Conservation (phyloP, 1,140 invertebrate genomes). For the Drosophila mojavensis region DNA sequence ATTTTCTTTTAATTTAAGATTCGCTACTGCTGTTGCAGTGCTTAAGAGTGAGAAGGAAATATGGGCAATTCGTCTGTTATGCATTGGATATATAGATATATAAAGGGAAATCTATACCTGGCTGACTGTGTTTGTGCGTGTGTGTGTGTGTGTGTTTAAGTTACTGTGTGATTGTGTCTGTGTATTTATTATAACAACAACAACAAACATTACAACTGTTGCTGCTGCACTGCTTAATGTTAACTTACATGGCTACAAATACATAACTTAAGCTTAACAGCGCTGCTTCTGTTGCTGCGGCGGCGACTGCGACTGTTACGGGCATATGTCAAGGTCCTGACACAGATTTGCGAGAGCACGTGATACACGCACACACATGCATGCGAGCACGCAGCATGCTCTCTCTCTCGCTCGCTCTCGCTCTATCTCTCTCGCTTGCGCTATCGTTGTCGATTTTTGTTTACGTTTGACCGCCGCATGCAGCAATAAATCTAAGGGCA, state of each 20-base stretch:
- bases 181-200: background rate
- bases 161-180: background rate
- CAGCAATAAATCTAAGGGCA: slow-evolving; percentile 22
- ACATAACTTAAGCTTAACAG: slow-evolving; percentile 61
- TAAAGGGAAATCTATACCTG: background rate
- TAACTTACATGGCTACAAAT: slow-evolving; percentile 26
- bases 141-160: background rate
- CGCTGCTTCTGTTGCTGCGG: slow-evolving; percentile 26
- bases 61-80: slow-evolving; percentile 25
- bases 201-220: slow-evolving; percentile 55
- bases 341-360: slow-evolving; percentile 62
- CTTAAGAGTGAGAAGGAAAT: slow-evolving; percentile 10
- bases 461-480: slow-evolving; percentile 29
- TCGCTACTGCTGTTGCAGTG: slow-evolving; percentile 30
- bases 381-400: background rate
- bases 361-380: slow-evolving; percentile 17
- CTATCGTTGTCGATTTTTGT: slow-evolving; percentile 6
- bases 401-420: background rate
- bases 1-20: slow-evolving; percentile 36
- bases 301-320: background rate
- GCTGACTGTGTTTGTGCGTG: background rate
- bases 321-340: slow-evolving; percentile 68
- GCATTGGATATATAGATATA: slow-evolving; percentile 46
- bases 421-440: background rate
- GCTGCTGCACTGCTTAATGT: slow-evolving; percentile 37